These are phyloP conservation scores for Sitta carolinensis DNA, from an alignment of 2,797 vertebrate species.

Conservation along the genomic window DNA sequence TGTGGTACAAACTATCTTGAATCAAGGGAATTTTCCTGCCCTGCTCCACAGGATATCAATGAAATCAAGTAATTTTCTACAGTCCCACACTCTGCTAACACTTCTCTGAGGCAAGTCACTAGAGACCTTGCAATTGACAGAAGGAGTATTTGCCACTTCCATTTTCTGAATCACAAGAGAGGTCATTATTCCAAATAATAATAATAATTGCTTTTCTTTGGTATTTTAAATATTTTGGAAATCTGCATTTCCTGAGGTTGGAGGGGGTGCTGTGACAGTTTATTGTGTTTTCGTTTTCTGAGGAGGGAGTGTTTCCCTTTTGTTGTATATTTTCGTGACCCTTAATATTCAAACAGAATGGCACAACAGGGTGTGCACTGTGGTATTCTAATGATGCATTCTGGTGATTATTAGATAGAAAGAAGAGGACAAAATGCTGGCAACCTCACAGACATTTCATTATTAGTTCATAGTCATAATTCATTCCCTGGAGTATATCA, in stretches of 20 bases:
- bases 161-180: neutral
- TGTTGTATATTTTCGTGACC: neutral
- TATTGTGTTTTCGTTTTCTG: neutral
- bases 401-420: neutral
- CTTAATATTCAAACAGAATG: neutral
- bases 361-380: neutral
- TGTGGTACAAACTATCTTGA: neutral
- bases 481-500: neutral
- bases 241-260: neutral
- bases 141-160: neutral
- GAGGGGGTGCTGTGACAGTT: fast-evolving
- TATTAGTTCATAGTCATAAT: neutral
- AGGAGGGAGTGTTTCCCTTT: fast-evolving
- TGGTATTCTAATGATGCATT: neutral
- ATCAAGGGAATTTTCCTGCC: fast-evolving
- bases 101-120: neutral
- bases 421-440: neutral
- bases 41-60: neutral
- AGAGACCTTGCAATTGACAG: neutral
- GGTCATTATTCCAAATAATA: neutral
- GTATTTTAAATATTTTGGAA: neutral
- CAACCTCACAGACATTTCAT: neutral
- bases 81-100: neutral
- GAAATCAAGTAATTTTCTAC: neutral
- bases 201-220: neutral